These are phyloP conservation scores for Shinisaurus crocodilurus DNA, from an alignment of 2,113 vertebrate species.

Conservation along the genomic window DNA sequence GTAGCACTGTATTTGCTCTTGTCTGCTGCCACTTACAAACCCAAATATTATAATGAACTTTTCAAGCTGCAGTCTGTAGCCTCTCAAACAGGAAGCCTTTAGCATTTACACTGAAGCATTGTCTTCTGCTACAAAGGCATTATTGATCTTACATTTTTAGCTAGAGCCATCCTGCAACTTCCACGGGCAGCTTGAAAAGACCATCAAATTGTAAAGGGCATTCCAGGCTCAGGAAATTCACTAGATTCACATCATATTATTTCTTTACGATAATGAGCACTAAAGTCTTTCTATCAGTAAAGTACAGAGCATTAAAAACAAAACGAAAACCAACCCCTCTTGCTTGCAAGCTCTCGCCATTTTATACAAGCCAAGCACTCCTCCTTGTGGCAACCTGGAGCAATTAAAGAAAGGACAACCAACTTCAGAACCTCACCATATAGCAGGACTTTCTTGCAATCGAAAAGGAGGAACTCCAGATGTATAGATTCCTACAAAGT, in stretches of 20 bases:
- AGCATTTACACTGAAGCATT: neutral
- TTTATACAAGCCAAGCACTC: constrained; percentile 59
- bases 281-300: neutral
- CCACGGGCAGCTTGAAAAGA: neutral
- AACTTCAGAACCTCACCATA: too few species aligned
- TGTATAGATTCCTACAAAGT: neutral
- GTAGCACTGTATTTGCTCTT: neutral
- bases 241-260: neutral
- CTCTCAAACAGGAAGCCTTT: neutral
- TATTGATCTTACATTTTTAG: neutral
- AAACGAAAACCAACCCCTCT: neutral
- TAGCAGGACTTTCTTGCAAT: neutral
- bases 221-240: neutral
- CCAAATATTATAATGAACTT: neutral
- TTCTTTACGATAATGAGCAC: neutral
- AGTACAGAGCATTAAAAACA: neutral
- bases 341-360: neutral
- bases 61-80: neutral
- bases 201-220: neutral
- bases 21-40: neutral
- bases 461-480: constrained; percentile 2
- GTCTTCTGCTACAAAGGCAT: neutral
- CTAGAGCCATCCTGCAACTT: neutral
- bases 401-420: constrained; percentile 17
- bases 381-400: constrained; percentile 61